phyloP scores from a whole-genome alignment of 2,113 vertebrate genomes.

The Tylochromis polylepis region DNA sequence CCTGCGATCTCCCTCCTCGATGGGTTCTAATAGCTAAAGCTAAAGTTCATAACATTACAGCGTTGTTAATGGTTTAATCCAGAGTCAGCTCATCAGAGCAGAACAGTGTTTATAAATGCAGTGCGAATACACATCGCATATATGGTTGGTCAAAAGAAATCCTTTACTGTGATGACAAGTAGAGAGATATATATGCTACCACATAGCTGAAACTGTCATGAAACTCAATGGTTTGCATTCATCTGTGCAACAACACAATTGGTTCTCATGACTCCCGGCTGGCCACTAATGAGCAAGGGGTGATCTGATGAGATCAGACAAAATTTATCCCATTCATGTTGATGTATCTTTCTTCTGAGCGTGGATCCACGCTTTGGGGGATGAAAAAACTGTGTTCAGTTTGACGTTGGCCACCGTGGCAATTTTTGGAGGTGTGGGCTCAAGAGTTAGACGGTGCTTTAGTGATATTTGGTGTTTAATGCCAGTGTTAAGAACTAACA shows the following conservation, averaged over 20 bases:
- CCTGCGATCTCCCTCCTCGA: neutral
- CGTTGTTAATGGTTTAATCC: neutral
- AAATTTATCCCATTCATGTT: neutral
- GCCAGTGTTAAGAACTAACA: neutral
- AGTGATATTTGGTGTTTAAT: neutral
- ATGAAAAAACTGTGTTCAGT: neutral
- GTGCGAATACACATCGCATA: neutral
- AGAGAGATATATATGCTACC: neutral
- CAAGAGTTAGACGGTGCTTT: neutral
- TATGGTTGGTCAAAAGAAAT: fast-evolving
- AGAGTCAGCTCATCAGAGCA: neutral
- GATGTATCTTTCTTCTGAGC: neutral
- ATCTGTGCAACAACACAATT: neutral
- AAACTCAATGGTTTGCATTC: neutral
- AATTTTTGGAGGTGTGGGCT: neutral
- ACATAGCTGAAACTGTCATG: neutral
- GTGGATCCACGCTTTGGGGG: neutral
- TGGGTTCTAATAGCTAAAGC: neutral
- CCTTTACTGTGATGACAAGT: neutral
- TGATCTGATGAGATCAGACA: neutral
- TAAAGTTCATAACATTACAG: neutral
- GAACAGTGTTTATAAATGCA: neutral
- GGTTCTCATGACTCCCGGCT: fast-evolving
- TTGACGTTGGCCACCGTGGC: neutral
- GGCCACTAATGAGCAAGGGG: neutral